Conservation (phyloP, 2,888 invertebrate genomes). For the Exocentrus adspersus region DNA sequence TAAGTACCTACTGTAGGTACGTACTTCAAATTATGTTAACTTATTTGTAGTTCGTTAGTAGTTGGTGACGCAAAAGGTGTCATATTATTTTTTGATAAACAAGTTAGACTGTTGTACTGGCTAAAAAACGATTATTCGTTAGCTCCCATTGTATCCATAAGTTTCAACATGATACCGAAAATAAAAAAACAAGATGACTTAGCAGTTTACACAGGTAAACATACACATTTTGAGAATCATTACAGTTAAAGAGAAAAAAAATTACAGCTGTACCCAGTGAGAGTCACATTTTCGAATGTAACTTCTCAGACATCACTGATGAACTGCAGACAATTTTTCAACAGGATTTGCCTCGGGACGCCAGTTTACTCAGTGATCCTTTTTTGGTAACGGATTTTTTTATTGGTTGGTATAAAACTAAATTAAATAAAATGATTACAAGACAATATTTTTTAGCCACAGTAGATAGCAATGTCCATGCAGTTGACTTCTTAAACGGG, state of each 20-base stretch:
- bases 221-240: neutral
- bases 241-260: neutral
- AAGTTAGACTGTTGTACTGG: conserved; percentile 70
- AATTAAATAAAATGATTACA: conserved; percentile 4
- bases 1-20: too few relatives aligned
- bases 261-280: conserved; percentile 29
- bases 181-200: conserved; percentile 35
- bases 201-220: conserved; percentile 34
- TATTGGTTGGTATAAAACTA: too few relatives aligned
- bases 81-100: conserved; percentile 70
- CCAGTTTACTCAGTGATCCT: conserved; percentile 63
- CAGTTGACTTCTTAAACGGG: conserved; percentile 66
- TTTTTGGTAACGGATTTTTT: conserved; percentile 69
- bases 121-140: conserved; percentile 65
- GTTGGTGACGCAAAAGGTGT: conserved; percentile 68
- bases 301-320: conserved; percentile 50
- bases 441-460: conserved; percentile 39
- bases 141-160: conserved; percentile 65
- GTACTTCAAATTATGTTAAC: too few relatives aligned
- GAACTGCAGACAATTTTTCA: conserved; percentile 52
- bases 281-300: conserved; percentile 38
- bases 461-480: conserved; percentile 64
- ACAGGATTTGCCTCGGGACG: conserved; percentile 64
- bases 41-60: conserved; percentile 54
- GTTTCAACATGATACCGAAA: conserved; percentile 63